Conservation (phyloP, 1,140 invertebrate genomes). For the Ceratosolen solmsi region DNA sequence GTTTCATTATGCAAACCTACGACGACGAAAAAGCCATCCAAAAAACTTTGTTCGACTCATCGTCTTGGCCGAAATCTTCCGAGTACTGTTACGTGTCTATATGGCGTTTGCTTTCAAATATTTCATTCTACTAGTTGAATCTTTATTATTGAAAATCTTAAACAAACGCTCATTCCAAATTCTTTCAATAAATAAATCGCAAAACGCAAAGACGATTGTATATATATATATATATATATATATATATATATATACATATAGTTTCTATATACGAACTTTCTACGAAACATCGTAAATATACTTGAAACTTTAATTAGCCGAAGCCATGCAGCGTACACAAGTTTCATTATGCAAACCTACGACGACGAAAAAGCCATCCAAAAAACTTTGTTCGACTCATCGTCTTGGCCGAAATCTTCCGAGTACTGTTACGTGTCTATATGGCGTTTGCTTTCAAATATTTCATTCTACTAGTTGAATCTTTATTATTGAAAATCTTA, state of each 20-base stretch:
- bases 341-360: neutral
- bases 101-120: too few relatives aligned
- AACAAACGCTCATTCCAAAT: too few relatives aligned
- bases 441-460: too few relatives aligned
- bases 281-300: neutral
- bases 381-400: neutral
- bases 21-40: neutral
- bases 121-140: too few relatives aligned
- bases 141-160: too few relatives aligned
- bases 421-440: neutral
- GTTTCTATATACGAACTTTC: neutral
- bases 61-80: neutral
- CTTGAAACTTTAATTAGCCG: slow-evolving; percentile 35
- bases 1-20: neutral
- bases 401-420: neutral
- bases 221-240: too few relatives aligned
- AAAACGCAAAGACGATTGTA: too few relatives aligned
- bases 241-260: too few relatives aligned
- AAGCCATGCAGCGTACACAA: neutral
- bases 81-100: too few relatives aligned
- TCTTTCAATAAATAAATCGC: too few relatives aligned
- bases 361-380: neutral
- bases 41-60: neutral
- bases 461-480: too few relatives aligned
- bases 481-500: too few relatives aligned